Evolutionary conservation across 2,797 vertebrate genomes (phyloP).

Genomic region (Hydrocynus forskahlii): DNA sequence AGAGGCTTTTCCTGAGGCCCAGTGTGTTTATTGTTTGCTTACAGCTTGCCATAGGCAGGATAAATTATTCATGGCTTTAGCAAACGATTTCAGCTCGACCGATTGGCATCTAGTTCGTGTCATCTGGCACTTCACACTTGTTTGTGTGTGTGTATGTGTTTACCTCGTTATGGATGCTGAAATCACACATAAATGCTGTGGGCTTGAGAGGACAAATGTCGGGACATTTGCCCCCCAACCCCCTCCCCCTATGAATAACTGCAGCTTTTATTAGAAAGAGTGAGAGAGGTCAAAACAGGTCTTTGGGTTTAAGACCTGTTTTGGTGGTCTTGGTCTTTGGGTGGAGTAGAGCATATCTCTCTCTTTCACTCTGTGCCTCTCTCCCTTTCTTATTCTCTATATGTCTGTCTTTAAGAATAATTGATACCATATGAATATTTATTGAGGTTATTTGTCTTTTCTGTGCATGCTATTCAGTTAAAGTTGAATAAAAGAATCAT

Average conservation of each 20-base stretch:
- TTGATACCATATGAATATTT: not conserved
- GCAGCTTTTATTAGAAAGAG: not conserved
- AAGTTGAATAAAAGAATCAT: not conserved
- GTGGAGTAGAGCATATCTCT: not conserved
- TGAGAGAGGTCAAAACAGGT: not conserved
- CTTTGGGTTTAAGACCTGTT: not conserved
- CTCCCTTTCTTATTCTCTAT: not conserved
- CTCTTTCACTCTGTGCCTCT: too few relatives aligned
- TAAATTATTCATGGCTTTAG: not conserved
- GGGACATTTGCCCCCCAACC: not conserved
- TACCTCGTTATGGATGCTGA: not conserved
- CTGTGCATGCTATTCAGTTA: too few relatives aligned
- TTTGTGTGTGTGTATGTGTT: not conserved
- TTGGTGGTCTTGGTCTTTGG: not conserved
- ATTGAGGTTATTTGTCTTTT: not conserved
- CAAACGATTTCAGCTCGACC: not conserved
- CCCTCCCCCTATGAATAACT: too few relatives aligned
- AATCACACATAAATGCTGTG: not conserved
- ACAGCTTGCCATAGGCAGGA: not conserved
- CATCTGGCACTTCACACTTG: not conserved
- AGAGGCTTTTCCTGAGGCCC: not conserved
- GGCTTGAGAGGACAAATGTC: not conserved
- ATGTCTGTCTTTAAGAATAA: too few relatives aligned
- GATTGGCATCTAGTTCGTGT: not conserved
- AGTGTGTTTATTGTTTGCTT: conserved; percentile 3